phyloP scores from a whole-genome alignment of 2,888 invertebrate genomes.

The Clanis bilineata region DNA sequence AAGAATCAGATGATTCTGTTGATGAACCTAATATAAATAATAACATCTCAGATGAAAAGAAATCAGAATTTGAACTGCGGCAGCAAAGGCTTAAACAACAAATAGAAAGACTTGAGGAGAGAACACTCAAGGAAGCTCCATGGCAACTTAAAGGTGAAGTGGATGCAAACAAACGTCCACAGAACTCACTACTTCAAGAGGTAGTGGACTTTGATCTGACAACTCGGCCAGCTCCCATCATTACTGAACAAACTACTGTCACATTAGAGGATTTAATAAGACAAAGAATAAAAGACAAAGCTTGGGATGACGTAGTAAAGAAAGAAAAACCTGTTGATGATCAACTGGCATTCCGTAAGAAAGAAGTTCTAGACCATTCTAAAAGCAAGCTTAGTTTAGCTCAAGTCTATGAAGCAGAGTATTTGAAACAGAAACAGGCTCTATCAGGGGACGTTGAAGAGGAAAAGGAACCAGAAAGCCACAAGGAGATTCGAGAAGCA shows the following conservation, averaged over 20 bases:
- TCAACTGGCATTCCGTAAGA: conserved; percentile 92
- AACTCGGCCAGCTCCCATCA: conserved; percentile 92
- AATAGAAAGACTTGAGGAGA: conserved; percentile 87
- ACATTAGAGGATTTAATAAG: conserved; percentile 95
- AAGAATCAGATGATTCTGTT: conserved; percentile 50
- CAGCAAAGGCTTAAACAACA: conserved; percentile 87
- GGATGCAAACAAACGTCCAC: conserved; percentile 88
- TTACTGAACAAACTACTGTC: conserved; percentile 94
- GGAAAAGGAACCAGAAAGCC: conserved; percentile 86
- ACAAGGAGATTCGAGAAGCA: conserved; percentile 88
- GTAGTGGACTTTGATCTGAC: conserved; percentile 94
- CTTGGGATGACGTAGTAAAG: conserved; percentile 96
- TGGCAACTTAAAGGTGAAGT: conserved; percentile 98
- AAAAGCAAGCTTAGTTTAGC: conserved; percentile 97
- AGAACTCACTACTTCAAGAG: conserved; percentile 96
- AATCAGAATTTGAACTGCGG: conserved; percentile 88
- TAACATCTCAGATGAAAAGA: conserved; percentile 46
- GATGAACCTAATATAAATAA: conserved; percentile 37
- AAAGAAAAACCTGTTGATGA: conserved; percentile 93
- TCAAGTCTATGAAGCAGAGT: conserved; percentile 96
- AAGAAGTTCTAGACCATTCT: conserved; percentile 93
- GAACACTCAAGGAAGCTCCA: conserved; percentile 90
- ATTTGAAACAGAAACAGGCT: conserved; percentile 85
- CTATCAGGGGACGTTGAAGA: conserved; percentile 81
- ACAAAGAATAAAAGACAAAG: conserved; percentile 95